Conservation (phyloP, 1,140 invertebrate genomes). For the Metaphire vulgaris region DNA sequence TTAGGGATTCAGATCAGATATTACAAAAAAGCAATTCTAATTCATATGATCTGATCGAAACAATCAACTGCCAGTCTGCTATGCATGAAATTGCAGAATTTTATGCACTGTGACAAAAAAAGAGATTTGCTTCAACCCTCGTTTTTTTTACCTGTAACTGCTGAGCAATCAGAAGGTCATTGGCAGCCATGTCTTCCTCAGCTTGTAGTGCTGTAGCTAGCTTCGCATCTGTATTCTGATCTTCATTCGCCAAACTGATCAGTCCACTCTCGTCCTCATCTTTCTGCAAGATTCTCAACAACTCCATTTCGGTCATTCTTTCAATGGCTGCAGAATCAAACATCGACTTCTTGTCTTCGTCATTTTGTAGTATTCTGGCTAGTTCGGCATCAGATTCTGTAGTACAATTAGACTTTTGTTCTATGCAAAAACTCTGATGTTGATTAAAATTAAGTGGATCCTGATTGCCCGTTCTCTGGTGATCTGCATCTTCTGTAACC, state of each 20-base stretch:
- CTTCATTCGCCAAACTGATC: neutral
- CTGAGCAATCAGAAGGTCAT: neutral
- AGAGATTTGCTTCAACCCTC: too few species aligned
- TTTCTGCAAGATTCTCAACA: neutral
- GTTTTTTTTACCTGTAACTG: conserved; percentile 6
- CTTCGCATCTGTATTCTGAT: neutral
- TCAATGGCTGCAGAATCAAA: neutral
- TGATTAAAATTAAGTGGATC: too few species aligned
- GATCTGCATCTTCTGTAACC: too few species aligned
- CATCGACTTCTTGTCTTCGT: neutral
- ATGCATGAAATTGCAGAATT: too few species aligned
- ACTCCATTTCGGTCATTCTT: neutral
- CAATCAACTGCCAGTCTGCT: too few species aligned
- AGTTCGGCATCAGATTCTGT: neutral
- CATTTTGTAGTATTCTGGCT: neutral
- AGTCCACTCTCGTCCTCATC: neutral
- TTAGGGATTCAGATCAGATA: too few species aligned
- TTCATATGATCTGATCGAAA: too few species aligned
- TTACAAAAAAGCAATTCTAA: too few species aligned
- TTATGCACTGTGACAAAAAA: too few species aligned
- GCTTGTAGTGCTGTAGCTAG: neutral
- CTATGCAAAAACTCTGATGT: too few species aligned
- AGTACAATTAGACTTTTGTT: too few species aligned
- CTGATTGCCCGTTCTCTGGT: too few species aligned
- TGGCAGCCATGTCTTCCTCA: neutral